A percentile compares a stretch with the other conserved stretches of the same genome.
These are phyloP conservation scores for Serrognathus titanus DNA, from an alignment of 2,888 invertebrate species.

Conservation along the genomic window DNA sequence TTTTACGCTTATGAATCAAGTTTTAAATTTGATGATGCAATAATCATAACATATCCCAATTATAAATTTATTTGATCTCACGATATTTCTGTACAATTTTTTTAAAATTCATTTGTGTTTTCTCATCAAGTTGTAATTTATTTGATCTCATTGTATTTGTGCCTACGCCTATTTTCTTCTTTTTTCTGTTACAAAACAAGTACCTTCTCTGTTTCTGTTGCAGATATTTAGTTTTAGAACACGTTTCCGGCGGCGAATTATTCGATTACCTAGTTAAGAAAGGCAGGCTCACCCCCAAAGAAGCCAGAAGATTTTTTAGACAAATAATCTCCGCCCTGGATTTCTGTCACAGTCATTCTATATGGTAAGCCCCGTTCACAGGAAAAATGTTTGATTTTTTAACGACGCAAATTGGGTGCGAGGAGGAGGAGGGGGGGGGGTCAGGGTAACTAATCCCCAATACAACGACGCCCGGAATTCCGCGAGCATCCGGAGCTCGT, in stretches of 20 bases:
- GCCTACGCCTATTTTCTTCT: neutral
- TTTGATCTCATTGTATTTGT: neutral
- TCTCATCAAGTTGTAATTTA: no score
- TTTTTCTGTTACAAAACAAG: neutral
- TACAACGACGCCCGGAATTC: no score
- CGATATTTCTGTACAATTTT: no score
- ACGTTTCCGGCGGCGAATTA: conserved; percentile 97
- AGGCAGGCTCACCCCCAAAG: conserved; percentile 94
- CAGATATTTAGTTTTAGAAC: conserved; percentile 95
- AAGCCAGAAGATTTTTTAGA: conserved; percentile 93
- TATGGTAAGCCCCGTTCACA: conserved; percentile 71
- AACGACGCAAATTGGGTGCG: no score
- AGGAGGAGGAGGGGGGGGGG: no score
- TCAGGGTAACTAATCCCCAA: no score
- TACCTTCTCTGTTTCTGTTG: neutral
- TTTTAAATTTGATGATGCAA: no score
- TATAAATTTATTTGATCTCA: no score
- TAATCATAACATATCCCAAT: no score
- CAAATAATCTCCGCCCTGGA: conserved; percentile 99
- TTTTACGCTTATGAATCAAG: no score
- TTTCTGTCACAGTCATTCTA: conserved; percentile 99
- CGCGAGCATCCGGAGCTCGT: no score
- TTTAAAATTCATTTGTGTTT: no score
- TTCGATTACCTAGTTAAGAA: conserved; percentile 99
- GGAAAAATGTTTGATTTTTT: neutral